Evolutionary conservation across 2,113 vertebrate species (phyloP), one percentile per base, ranked within the genome.

Genomic region (Strigops habroptila): DNA sequence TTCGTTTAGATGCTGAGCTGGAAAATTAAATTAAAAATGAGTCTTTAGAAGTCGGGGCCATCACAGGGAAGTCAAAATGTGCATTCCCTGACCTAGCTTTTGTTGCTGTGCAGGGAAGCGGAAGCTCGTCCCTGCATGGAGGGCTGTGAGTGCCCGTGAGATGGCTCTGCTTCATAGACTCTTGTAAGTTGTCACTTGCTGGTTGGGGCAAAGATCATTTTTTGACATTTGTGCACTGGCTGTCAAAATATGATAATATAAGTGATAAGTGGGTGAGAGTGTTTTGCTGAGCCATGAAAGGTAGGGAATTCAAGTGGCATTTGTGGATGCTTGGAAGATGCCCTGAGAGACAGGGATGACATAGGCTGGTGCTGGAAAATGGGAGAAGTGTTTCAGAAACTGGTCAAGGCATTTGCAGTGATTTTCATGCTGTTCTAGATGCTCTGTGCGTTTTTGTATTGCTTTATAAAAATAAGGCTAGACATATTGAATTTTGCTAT

Each of bases 21-120:
- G 79, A 94, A 90, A 94, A 91, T 67, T 33, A 55, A 92, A 84
- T 67, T 78, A 86, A 93, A 93, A 65, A 71, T 4, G 30, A 76
- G 35, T 23, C 39, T 78, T 88, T 44, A 64, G 88, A 88, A 90
- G 77, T 82, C 37, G 51, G 67, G 87, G 65, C 35, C n/a, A 14
- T 69, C 37, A 30, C 24, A 86, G 64, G 35, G 17, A 81, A 68
- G 48, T 33, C 37, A 30, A 82, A 76, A 6, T 3, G 57, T 80
- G 28, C 62, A 37, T 73, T 28, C 49, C 33, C 62, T 80, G 81
- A n/a, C 60, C 44, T 43, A 44, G 53, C 90, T 46, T 90, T 80
- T 90, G 87, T 87, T 0, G 41, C 41, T 82, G 70, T 73, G 71
- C 64, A 25, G 69, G 65, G 90, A 82, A 90, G 94, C 12, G 4